Conservation (phyloP, 1,140 invertebrate species). For the Varroa destructor region DNA sequence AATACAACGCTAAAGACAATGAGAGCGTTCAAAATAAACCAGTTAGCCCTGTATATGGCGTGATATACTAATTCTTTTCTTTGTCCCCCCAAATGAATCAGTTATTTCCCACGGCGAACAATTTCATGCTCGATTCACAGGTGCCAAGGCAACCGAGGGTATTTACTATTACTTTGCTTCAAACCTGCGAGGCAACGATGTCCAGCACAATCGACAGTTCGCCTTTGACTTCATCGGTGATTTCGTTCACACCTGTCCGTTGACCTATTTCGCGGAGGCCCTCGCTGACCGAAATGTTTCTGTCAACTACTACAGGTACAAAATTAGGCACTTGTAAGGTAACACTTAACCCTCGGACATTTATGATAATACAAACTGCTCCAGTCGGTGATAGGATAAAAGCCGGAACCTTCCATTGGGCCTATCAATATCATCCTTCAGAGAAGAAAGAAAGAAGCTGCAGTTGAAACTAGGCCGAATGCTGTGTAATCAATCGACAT, state of each 20-base stretch:
- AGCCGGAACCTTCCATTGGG: no score
- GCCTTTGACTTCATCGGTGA: slow-evolving; percentile 25
- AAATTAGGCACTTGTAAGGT: not conserved
- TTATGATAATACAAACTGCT: no score
- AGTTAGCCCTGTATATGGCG: no score
- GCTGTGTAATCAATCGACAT: no score
- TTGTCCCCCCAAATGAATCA: not conserved
- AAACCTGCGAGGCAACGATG: slow-evolving; percentile 18
- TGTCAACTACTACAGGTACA: slow-evolving; percentile 14
- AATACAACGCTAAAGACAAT: no score
- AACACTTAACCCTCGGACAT: no score
- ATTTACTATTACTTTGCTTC: slow-evolving; percentile 21
- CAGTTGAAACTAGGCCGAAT: no score
- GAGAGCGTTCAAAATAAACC: no score
- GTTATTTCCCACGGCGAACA: not conserved
- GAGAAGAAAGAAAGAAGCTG: no score
- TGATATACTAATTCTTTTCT: no score
- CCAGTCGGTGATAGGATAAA: no score
- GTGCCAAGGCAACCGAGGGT: slow-evolving; percentile 11
- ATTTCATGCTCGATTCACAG: not conserved
- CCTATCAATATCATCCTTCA: no score
- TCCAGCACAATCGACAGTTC: slow-evolving; percentile 25
- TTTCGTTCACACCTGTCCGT: slow-evolving; percentile 9
- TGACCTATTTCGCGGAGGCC: slow-evolving; percentile 6
- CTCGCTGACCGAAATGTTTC: slow-evolving; percentile 20